A percentile compares a stretch with the other conserved stretches of the same genome.
Evolutionary conservation across 2,888 invertebrate species (phyloP).

Genomic region (Caenorhabditis sp.): DNA sequence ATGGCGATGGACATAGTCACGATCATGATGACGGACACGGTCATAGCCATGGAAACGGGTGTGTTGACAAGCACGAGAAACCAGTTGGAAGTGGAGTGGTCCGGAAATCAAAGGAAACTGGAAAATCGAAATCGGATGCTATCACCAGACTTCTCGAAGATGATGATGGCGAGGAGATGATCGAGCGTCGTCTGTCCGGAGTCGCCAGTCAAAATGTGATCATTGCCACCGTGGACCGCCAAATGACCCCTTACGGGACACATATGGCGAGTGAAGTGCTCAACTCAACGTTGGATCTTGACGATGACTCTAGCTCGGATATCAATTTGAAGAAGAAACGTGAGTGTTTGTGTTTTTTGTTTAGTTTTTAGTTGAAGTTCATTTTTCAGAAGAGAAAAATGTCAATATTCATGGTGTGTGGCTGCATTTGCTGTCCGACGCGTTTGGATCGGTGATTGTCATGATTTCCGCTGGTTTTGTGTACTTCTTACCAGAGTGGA

Average conservation of each 20-base stretch:
- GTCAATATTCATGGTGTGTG: constrained; percentile 99
- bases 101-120: background rate
- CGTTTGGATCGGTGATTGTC: constrained; percentile 94
- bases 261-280: constrained; percentile 50
- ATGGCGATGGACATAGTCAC: constrained; percentile 51
- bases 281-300: background rate
- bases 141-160: constrained; percentile 37
- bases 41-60: background rate
- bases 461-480: constrained; percentile 90
- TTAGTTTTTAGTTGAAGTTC: background rate
- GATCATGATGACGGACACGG: constrained; percentile 10
- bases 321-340: constrained; percentile 18
- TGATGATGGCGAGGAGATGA: constrained; percentile 26
- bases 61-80: background rate
- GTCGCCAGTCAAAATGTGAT: constrained; percentile 26
- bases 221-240: constrained; percentile 36
- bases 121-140: constrained; percentile 14
- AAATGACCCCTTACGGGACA: constrained; percentile 38
- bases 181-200: constrained; percentile 36
- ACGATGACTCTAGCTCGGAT: background rate
- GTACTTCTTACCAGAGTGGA: constrained; percentile 86
- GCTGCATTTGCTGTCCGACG: constrained; percentile 96
- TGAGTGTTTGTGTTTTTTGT: no score
- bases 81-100: background rate
- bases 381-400: constrained; percentile 86